Evolutionary conservation across 2,797 vertebrate genomes (phyloP).

Genomic region (Malacoctenus gilli): DNA sequence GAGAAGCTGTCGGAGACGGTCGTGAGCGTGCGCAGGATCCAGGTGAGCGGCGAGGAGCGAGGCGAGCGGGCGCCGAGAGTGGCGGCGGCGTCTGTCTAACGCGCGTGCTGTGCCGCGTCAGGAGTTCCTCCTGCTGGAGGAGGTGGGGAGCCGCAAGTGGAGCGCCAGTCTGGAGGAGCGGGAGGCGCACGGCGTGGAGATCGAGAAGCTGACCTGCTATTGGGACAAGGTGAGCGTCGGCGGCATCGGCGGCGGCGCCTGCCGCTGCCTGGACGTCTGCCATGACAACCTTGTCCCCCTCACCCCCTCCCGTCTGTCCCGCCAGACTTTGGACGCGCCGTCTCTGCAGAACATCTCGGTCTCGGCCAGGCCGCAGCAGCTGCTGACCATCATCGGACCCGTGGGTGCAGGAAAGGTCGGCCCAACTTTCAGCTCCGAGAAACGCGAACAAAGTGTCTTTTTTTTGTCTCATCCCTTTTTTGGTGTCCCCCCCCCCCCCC

Average conservation of each 20-base stretch:
- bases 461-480: not conserved
- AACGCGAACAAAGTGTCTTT: too few relatives aligned
- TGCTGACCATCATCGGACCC: slow-evolving; percentile 90
- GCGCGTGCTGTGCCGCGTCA: slow-evolving; percentile 12
- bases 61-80: too few relatives aligned
- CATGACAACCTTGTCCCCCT: too few relatives aligned
- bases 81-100: too few relatives aligned
- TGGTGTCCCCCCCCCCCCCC: too few relatives aligned
- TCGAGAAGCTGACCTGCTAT: slow-evolving; percentile 70
- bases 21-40: slow-evolving; percentile 89
- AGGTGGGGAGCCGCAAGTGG: slow-evolving; percentile 67
- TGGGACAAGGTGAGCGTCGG: slow-evolving; percentile 86
- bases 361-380: slow-evolving; percentile 81
- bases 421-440: too few relatives aligned
- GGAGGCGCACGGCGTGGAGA: slow-evolving; percentile 71
- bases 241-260: too few relatives aligned
- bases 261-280: too few relatives aligned
- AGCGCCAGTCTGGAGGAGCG: slow-evolving; percentile 53
- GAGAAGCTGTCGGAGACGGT: slow-evolving; percentile 86
- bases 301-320: too few relatives aligned
- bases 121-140: slow-evolving; percentile 88
- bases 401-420: slow-evolving; percentile 90
- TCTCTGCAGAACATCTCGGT: slow-evolving; percentile 86
- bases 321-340: slow-evolving; percentile 52
- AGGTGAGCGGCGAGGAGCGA: slow-evolving; percentile 78